These are phyloP conservation scores for Leptopilina myrica DNA, from an alignment of 2,888 invertebrate species.

Conservation along the genomic window DNA sequence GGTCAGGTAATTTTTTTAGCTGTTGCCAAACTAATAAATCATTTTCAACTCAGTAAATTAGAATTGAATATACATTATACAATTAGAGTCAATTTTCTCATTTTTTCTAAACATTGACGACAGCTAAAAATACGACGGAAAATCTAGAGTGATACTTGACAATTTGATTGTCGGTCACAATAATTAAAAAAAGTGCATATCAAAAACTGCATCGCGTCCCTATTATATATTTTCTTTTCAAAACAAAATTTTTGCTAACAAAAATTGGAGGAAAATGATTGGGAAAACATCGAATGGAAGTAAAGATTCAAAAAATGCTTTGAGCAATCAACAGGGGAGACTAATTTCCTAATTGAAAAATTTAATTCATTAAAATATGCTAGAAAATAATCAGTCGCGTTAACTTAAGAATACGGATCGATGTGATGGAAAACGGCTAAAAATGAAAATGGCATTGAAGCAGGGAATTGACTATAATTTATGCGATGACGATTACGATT, in stretches of 20 bases:
- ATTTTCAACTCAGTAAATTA: neutral
- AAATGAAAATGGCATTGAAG: neutral
- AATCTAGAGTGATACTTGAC: constrained; percentile 13
- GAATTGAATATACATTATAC: neutral
- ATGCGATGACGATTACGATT: constrained; percentile 16
- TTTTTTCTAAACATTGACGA: neutral
- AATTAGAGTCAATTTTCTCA: too few relatives aligned
- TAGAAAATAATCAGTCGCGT: constrained; percentile 4
- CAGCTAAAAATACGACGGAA: neutral
- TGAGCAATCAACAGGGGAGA: neutral
- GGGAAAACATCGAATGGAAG: neutral
- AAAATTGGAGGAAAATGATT: too few relatives aligned
- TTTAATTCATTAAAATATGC: neutral
- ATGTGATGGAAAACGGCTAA: constrained; percentile 5
- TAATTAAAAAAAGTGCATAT: constrained; percentile 24
- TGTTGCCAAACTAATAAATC: neutral
- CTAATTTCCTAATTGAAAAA: neutral
- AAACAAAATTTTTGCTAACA: neutral
- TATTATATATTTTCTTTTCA: constrained; percentile 25
- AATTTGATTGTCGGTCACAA: constrained; percentile 37
- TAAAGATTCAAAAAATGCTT: neutral
- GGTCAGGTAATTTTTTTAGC: neutral
- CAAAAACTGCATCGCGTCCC: constrained; percentile 24
- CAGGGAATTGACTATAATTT: neutral
- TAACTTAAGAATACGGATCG: neutral